phyloP scores from a whole-genome alignment of 2,797 vertebrate species.

The Takifugu rubripes region DNA sequence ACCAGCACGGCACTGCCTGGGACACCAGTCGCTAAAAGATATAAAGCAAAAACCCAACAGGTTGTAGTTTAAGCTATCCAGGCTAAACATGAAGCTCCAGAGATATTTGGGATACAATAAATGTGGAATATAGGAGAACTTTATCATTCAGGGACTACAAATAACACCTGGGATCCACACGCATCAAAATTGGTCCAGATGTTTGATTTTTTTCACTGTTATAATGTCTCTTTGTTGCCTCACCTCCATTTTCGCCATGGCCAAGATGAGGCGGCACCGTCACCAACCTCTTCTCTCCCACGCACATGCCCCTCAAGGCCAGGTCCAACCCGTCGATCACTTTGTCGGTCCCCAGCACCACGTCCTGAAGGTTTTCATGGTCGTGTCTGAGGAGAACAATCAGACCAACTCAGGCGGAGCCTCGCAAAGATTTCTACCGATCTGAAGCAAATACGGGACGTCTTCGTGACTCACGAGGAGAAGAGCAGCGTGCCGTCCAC shows the following conservation, averaged over 20 bases:
- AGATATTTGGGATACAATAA: not conserved
- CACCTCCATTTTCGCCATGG: slow-evolving; percentile 91
- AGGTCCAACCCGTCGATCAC: slow-evolving; percentile 91
- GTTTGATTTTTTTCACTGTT: too few relatives aligned
- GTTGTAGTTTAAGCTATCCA: too few relatives aligned
- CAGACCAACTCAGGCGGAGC: not conserved
- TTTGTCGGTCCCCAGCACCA: slow-evolving; percentile 84
- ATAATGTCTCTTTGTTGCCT: slow-evolving; percentile 34
- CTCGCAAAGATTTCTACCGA: too few relatives aligned
- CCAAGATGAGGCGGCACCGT: slow-evolving; percentile 90
- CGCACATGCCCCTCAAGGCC: slow-evolving; percentile 87
- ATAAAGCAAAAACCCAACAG: not conserved
- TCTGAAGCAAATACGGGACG: not conserved
- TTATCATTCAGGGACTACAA: not conserved
- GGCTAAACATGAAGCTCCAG: not conserved
- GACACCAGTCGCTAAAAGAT: slow-evolving; percentile 73
- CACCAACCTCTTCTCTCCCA: slow-evolving; percentile 83
- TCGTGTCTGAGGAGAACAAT: slow-evolving; percentile 69
- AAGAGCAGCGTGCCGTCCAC: slow-evolving; percentile 90
- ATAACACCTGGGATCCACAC: too few relatives aligned
- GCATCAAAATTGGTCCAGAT: too few relatives aligned
- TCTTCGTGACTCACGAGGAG: slow-evolving; percentile 75
- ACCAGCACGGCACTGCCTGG: slow-evolving; percentile 89
- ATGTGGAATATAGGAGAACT: not conserved
- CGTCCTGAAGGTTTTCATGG: slow-evolving; percentile 80